Evolutionary conservation across 53 echinoderm and acorn worm species (phyloP), one percentile per base, ranked within the genome.

Genomic region (Mesocentrotus franciscanus): DNA sequence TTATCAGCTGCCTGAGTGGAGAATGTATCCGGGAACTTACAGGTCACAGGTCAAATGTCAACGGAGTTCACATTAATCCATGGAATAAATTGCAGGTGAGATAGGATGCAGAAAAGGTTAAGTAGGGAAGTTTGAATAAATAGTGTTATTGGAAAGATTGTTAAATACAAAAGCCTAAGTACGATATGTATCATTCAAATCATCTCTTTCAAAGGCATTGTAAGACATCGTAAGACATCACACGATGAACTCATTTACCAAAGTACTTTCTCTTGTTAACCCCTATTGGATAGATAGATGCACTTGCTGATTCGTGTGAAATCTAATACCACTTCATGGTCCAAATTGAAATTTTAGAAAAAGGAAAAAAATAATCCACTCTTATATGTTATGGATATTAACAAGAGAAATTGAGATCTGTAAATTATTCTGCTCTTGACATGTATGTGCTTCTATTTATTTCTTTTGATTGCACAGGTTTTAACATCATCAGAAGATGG

Each of bases 1-100:
- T 98, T 35, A 95, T 97, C 62, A 98, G 97, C 79, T 92, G 94
- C 75, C 89, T 96, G 55, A 98, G 97, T 94, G 98, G 98, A n/a
- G 96, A 97, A 60, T 98, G 97, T 95, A 96, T 98, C 27, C 90
- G 95, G 75, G 95, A 97, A 90, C 96, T 98, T 32, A 93, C 90
- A 84, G 97, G 96, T 95, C 98, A 98, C 59, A 14, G 89, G 72
- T 95, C 93, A 72, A 92, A 91, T 49, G 97, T 98, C 85, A 98
- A 97, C 27, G 95, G 96, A 33, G 95, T 97, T 27, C 91, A 71
- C 16, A 26, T 97, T 8, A 97, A 96, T 62, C 96, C 97, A 39
- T 85, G 66, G 71, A 97, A 97, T 64, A 95, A 95, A 60, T 91
- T 97, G 33, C 97, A 97, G 95, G 97, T 97, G 94, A 78, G 95